Conservation (phyloP, 2,797 vertebrate species). For the Manis pentadactyla region DNA sequence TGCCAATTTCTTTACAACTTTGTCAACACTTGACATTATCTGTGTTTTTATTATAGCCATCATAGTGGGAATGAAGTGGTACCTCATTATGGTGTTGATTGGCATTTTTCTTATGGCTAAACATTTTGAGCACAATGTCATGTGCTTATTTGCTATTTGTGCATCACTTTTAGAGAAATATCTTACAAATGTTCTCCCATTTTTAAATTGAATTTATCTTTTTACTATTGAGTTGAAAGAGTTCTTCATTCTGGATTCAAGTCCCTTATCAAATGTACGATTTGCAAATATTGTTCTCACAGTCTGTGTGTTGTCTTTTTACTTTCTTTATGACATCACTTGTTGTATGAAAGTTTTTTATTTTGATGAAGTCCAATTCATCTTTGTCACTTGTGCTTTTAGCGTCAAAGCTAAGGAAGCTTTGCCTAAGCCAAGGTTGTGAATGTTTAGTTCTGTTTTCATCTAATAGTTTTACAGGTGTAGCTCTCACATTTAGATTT, state of each 20-base stretch:
- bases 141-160: background rate
- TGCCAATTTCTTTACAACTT: background rate
- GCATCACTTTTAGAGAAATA: background rate
- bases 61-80: background rate
- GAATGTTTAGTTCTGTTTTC: background rate
- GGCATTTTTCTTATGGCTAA: background rate
- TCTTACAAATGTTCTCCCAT: background rate
- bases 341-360: background rate
- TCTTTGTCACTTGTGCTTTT: background rate
- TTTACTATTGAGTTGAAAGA: background rate
- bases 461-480: background rate
- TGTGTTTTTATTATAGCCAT: background rate
- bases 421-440: background rate
- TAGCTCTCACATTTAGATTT: background rate
- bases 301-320: background rate
- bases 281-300: background rate
- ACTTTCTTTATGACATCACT: constrained; percentile 7
- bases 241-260: background rate
- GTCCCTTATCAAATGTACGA: background rate
- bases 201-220: constrained; percentile 27
- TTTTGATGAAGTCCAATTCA: background rate
- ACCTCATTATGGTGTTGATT: background rate
- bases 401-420: background rate
- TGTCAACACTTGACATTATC: background rate
- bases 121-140: constrained; percentile 6